These are phyloP conservation scores for Hapalemur alaotrensis DNA, from an alignment of 2,797 vertebrate genomes.

Conservation along the genomic window DNA sequence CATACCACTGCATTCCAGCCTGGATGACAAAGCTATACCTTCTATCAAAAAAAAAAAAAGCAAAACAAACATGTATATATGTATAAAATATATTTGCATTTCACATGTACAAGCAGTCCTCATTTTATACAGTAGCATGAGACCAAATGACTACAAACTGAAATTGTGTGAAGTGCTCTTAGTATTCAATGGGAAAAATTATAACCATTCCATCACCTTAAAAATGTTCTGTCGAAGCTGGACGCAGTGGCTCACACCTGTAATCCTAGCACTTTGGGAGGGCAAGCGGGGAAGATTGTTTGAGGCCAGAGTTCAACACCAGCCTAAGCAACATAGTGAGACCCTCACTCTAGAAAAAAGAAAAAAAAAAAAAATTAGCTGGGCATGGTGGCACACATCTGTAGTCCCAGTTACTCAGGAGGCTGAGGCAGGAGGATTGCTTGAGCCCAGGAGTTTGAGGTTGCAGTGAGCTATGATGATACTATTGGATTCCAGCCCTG, in stretches of 20 bases:
- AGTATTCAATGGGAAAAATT: background rate
- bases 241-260: background rate
- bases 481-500: background rate
- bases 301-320: background rate
- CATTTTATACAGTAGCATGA: background rate
- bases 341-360: background rate
- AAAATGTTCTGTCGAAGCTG: background rate
- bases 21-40: background rate
- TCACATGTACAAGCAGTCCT: background rate
- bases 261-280: background rate
- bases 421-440: background rate
- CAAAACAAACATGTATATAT: background rate
- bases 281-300: background rate
- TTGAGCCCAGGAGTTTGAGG: background rate
- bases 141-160: background rate
- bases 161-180: background rate
- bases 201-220: background rate
- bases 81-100: background rate
- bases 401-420: background rate
- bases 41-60: background rate
- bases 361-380: background rate
- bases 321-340: background rate
- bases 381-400: background rate
- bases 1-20: background rate
- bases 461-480: background rate